A percentile compares a stretch with the other conserved stretches of the same genome.
phyloP scores from a whole-genome alignment of 2,888 invertebrate genomes.

The Pseudococcus jackbeardsleyi region DNA sequence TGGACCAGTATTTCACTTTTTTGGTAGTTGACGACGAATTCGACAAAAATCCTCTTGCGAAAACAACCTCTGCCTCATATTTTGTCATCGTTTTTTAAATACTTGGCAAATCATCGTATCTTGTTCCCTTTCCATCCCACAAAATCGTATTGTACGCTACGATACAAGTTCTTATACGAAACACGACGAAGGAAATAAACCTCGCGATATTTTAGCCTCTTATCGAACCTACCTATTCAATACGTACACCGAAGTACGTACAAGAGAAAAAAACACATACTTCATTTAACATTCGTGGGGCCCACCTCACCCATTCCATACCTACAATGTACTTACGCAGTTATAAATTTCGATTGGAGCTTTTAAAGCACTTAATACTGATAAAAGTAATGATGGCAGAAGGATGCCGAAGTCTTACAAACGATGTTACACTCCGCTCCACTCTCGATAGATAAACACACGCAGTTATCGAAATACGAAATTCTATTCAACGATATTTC shows the following conservation, averaged over 20 bases:
- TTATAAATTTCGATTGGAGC: slow-evolving; percentile 24
- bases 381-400: background rate
- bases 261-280: background rate
- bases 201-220: background rate
- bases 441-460: background rate
- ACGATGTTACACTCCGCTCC: background rate
- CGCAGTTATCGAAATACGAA: slow-evolving; percentile 37
- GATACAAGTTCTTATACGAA: background rate
- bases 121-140: background rate
- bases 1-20: no score
- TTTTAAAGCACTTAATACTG: slow-evolving; percentile 2
- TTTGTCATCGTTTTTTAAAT: background rate
- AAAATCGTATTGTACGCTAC: background rate
- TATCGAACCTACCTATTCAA: background rate
- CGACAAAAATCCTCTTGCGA: no score
- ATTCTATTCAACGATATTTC: slow-evolving; percentile 11
- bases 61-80: background rate
- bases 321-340: background rate
- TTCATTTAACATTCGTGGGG: background rate
- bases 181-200: background rate
- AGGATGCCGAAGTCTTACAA: background rate
- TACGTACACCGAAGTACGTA: background rate
- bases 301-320: background rate
- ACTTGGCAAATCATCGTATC: background rate
- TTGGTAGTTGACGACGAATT: no score